phyloP scores from a whole-genome alignment of 1,140 invertebrate species.

The Drosophila hydei region DNA sequence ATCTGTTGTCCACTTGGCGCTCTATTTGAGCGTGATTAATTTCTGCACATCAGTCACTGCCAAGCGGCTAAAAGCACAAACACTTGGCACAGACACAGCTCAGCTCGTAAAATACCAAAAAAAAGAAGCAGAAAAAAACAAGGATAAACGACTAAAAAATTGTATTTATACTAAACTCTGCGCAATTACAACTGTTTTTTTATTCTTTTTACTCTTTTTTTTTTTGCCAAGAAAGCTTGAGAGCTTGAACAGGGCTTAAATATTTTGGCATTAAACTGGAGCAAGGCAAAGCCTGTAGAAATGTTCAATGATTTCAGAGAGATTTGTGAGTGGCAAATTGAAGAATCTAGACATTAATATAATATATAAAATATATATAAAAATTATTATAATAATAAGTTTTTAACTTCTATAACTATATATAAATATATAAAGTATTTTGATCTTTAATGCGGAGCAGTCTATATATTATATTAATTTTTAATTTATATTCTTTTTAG shows the following conservation, averaged over 20 bases:
- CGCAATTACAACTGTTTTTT: conserved; percentile 45
- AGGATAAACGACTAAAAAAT: conserved; percentile 13
- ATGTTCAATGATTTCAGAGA: no score
- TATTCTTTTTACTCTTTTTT: conserved; percentile 36
- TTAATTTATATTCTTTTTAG: no score
- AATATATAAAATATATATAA: no score
- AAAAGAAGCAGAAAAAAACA: conserved; percentile 15
- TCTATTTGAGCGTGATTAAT: conserved; percentile 80
- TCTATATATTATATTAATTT: no score
- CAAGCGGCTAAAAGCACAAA: conserved; percentile 52
- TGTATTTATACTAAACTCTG: conserved; percentile 25
- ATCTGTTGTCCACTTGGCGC: conserved; percentile 49
- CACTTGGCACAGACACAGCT: conserved; percentile 51
- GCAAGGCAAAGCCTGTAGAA: no score
- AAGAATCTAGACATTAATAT: no score
- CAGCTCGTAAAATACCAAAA: conserved; percentile 20
- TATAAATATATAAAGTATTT: no score
- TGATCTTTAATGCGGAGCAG: no score
- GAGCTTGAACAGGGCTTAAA: not conserved
- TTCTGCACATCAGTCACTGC: conserved; percentile 69
- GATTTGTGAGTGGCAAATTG: no score
- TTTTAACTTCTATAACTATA: no score
- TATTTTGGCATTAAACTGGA: not conserved
- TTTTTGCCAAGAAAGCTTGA: not conserved
- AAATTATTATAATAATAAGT: no score